Conservation (phyloP, 2,888 invertebrate species). For the Zaprionus lineosus region DNA sequence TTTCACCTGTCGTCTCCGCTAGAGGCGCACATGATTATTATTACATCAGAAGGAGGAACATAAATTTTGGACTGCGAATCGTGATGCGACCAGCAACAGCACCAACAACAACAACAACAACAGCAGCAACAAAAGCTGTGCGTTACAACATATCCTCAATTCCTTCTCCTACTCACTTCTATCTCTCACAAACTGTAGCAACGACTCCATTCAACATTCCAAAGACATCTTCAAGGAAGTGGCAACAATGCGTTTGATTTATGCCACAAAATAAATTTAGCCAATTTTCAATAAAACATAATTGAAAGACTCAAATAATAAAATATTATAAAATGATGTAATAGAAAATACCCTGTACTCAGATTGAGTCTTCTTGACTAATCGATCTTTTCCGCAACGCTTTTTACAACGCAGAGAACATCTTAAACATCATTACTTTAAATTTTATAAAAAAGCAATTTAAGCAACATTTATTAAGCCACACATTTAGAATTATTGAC, state of each 20-base stretch:
- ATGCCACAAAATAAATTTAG: slow-evolving; percentile 52
- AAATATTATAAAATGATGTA: too few relatives aligned
- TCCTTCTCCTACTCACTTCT: slow-evolving; percentile 11
- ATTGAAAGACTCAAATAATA: too few relatives aligned
- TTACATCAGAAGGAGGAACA: slow-evolving; percentile 70
- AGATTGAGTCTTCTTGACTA: too few relatives aligned
- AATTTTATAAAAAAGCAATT: too few relatives aligned
- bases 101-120: slow-evolving; percentile 13
- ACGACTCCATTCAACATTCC: slow-evolving; percentile 4
- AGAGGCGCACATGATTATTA: slow-evolving; percentile 68
- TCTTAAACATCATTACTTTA: too few relatives aligned
- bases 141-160: slow-evolving; percentile 54
- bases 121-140: slow-evolving; percentile 31
- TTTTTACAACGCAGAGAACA: too few relatives aligned
- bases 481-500: too few relatives aligned
- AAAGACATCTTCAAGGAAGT: slow-evolving; percentile 58
- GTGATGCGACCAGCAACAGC: slow-evolving; percentile 53
- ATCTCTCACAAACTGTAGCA: slow-evolving; percentile 30
- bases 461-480: not conserved
- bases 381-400: too few relatives aligned
- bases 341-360: too few relatives aligned
- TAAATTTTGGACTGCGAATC: slow-evolving; percentile 66
- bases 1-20: slow-evolving; percentile 64
- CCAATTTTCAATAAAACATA: slow-evolving; percentile 37
- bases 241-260: slow-evolving; percentile 61